Conservation (phyloP, 23 tunicate genomes). For the Trididemnum clinides region DNA sequence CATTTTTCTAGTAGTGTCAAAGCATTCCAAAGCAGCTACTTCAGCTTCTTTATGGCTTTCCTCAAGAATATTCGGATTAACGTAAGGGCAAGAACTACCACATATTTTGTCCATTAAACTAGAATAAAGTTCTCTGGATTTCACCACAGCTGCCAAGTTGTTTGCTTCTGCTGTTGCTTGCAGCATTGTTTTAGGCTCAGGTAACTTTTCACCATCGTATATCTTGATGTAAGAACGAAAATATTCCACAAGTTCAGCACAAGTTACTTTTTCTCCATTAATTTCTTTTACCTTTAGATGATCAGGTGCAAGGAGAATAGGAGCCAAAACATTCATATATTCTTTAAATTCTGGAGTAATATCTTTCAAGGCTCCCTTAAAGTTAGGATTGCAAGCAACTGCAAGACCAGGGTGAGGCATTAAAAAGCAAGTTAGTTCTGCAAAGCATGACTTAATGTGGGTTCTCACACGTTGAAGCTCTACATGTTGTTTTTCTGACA, state of each 20-base stretch:
- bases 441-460: constrained; percentile 69
- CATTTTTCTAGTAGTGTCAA: constrained; percentile 76
- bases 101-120: constrained; percentile 79
- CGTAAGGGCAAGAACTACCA: constrained; percentile 57
- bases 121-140: constrained; percentile 55
- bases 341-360: constrained; percentile 64
- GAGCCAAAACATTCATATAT: constrained; percentile 38
- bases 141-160: constrained; percentile 75
- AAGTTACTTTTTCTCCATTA: constrained; percentile 56
- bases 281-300: constrained; percentile 60
- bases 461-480: constrained; percentile 77
- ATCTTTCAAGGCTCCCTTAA: constrained; percentile 80
- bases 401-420: constrained; percentile 89
- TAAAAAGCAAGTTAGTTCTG: constrained; percentile 65
- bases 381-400: constrained; percentile 66
- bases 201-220: constrained; percentile 75
- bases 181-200: constrained; percentile 85
- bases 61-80: constrained; percentile 58
- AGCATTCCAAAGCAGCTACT: constrained; percentile 39
- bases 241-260: constrained; percentile 62
- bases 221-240: constrained; percentile 77
- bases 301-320: constrained; percentile 57
- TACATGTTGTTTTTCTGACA: constrained; percentile 57
- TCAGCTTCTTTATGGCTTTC: constrained; percentile 55
- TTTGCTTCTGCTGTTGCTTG: constrained; percentile 79